phyloP scores from a whole-genome alignment of 2,888 invertebrate species.

The Cantharis rustica region DNA sequence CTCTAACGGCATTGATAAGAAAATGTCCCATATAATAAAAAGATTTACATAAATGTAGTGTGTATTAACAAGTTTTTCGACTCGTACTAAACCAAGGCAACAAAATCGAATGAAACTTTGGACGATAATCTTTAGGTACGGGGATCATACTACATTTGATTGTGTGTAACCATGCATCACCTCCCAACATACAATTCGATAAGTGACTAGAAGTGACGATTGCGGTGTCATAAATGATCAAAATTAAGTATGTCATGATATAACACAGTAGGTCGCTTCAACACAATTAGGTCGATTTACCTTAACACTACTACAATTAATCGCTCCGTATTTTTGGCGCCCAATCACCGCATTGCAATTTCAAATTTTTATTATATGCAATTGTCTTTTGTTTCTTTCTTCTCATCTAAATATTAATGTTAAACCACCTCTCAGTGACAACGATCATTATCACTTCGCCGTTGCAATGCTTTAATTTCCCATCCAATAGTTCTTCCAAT shows the following conservation, averaged over 20 bases:
- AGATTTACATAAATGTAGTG: not conserved
- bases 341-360: not conserved
- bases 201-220: conserved; percentile 11
- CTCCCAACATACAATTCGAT: conserved; percentile 26
- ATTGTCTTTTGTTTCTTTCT: no score
- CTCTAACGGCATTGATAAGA: not conserved
- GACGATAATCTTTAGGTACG: conserved; percentile 27
- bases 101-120: conserved; percentile 18
- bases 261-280: not conserved
- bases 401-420: no score
- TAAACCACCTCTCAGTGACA: no score
- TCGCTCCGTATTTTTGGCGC: not conserved
- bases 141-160: conserved; percentile 18
- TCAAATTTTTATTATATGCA: not conserved
- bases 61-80: not conserved
- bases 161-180: conserved; percentile 22
- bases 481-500: no score
- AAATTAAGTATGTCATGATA: conserved; percentile 25
- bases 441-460: no score
- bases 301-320: not conserved
- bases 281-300: not conserved
- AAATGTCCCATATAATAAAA: not conserved
- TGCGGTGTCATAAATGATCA: conserved; percentile 21
- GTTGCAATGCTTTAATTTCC: no score
- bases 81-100: not conserved